These are phyloP conservation scores for Platycheirus albimanus DNA, from an alignment of 2,888 invertebrate species.

Conservation along the genomic window DNA sequence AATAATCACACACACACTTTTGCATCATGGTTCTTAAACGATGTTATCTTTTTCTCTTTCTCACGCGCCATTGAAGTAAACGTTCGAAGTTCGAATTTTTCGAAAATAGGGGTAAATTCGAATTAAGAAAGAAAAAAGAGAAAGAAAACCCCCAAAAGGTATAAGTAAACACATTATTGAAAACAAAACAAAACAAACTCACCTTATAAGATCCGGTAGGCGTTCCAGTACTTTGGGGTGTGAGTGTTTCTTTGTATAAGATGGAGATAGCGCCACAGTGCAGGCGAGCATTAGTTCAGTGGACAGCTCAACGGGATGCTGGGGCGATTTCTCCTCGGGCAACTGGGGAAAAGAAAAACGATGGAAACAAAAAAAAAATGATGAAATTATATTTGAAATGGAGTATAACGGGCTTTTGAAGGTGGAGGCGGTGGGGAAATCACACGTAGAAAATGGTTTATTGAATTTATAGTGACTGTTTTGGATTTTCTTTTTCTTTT, in stretches of 20 bases:
- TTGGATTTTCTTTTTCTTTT: constrained; percentile 25
- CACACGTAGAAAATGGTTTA: constrained; percentile 70
- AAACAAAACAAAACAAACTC: constrained; percentile 76
- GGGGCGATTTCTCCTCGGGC: constrained; percentile 83
- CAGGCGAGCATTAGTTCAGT: constrained; percentile 83
- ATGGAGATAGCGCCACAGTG: constrained; percentile 82
- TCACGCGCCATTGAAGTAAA: constrained; percentile 24
- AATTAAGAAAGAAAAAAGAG: constrained; percentile 48
- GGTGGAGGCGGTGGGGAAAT: constrained; percentile 58
- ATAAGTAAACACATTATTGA: constrained; percentile 29
- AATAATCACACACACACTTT: neutral
- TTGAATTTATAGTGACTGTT: constrained; percentile 63
- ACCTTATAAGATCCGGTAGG: constrained; percentile 83
- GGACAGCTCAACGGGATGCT: constrained; percentile 83
- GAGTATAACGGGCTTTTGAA: constrained; percentile 36
- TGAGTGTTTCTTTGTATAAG: constrained; percentile 82
- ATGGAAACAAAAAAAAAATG: constrained; percentile 19
- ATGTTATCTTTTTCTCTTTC: constrained; percentile 12
- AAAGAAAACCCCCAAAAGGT: constrained; percentile 48
- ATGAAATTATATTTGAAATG: constrained; percentile 51
- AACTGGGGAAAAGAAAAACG: constrained; percentile 78
- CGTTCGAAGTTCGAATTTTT: constrained; percentile 45
- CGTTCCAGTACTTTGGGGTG: constrained; percentile 83
- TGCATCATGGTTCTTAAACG: neutral
- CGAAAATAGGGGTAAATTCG: constrained; percentile 44